Base-by-base conservation (phyloP, 2,113 vertebrate genomes). In the Toxotes chatareus region DNA sequence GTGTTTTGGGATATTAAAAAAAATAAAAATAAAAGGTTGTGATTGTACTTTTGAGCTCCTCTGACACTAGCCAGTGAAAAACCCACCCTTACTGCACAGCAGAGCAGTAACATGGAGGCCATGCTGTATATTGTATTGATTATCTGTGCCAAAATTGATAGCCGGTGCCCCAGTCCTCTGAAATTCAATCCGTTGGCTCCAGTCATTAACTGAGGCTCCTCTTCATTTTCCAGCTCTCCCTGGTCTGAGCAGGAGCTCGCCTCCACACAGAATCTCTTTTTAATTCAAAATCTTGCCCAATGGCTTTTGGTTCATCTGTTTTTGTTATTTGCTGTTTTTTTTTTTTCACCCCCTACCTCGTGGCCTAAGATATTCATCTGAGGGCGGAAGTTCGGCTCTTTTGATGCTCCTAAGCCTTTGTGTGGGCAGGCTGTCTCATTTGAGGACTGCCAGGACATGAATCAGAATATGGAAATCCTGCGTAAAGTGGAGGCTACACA, bases 101-200 rank as follows among this genome's bases (percentile, higher is more conserved):
- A 57, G 44, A 64, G 68, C 79, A 40, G 60, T 46, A 73, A 76
- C 80, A 67, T 2, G 3, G 32, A 69, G 74, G 73, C 80, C 79
- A 46, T 27, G 27, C 27, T 27, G 27, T 78, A 70, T 87, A 76
- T 82, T 7, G 0, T 90, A 93, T 94, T 89, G 91, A 94, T 94
- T 91, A 90, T 76, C 70, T 72, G 36, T 11, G 44, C n/a, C 73
- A 74, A 57, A 91, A 92, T 93, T 92, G 89, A 92, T 90, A 76
- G 86, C 79, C 27, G 6, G 78, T 78, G 72, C 80, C 47, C 44
- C 81, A 63, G 19, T 78, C 76, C 59, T 73, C 77, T 68, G 83
- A 92, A 92, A 93, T 87, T 34, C 85, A 90, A 88, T 92, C 89
- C 87, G 56, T 63, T 49, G 80, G 74, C 76, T 85, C 23, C 61